Evolutionary conservation across 2,888 invertebrate genomes (phyloP).

Genomic region (Stomorhina lunata): DNA sequence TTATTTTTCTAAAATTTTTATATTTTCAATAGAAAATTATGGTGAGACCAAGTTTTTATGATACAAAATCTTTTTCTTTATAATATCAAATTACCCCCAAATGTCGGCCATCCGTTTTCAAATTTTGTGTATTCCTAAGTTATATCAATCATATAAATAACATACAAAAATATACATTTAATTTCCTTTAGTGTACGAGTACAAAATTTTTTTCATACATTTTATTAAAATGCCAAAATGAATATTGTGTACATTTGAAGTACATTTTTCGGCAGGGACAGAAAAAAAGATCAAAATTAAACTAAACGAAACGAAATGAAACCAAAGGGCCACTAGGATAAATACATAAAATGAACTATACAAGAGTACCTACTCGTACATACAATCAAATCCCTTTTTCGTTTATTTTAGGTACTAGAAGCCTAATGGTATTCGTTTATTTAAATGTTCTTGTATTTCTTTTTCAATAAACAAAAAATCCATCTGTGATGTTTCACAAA

Average conservation of each 20-base stretch:
- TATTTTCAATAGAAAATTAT: neutral
- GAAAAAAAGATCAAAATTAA: neutral
- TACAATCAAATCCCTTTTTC: neutral
- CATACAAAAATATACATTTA: slow-evolving; percentile 42
- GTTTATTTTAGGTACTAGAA: no score
- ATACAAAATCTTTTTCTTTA: no score
- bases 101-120: slow-evolving; percentile 45
- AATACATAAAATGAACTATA: neutral
- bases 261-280: neutral
- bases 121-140: neutral
- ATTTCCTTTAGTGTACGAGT: slow-evolving; percentile 40
- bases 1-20: neutral
- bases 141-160: slow-evolving; percentile 51
- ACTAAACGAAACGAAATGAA: neutral
- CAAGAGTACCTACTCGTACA: neutral
- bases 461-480: neutral
- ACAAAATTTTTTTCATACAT: neutral
- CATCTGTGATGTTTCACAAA: neutral
- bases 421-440: neutral
- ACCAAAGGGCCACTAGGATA: neutral
- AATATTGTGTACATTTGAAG: neutral
- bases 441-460: neutral
- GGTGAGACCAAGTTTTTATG: no score
- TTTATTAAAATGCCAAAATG: slow-evolving; percentile 4
- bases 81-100: no score